Conservation (phyloP, 2,797 vertebrate genomes). For the Helarctos malayanus region DNA sequence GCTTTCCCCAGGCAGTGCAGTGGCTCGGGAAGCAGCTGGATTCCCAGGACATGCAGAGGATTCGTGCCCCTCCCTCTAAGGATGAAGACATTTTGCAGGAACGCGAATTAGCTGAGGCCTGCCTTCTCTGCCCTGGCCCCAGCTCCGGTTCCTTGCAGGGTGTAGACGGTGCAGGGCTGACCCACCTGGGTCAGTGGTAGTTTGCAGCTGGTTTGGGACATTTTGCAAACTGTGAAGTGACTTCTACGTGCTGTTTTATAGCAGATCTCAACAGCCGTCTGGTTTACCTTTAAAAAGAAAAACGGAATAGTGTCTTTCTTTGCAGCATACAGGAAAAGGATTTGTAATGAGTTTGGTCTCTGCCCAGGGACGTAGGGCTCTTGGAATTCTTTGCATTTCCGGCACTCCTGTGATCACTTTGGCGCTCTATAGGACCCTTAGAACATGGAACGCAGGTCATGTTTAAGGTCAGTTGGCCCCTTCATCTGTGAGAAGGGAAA, state of each 20-base stretch:
- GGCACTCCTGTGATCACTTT: accelerated
- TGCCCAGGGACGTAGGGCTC: not conserved
- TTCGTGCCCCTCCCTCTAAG: not conserved
- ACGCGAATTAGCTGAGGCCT: not conserved
- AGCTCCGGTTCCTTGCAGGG: not conserved
- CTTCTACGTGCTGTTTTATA: not conserved
- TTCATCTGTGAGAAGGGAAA: not conserved
- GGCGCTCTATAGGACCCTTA: not conserved
- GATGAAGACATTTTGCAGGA: not conserved
- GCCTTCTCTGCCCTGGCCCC: not conserved
- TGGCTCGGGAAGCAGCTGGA: not conserved
- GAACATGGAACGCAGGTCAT: accelerated
- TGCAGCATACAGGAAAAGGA: not conserved
- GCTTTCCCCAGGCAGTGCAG: accelerated
- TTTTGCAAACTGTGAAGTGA: not conserved
- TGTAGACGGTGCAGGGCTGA: accelerated
- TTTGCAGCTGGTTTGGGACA: accelerated
- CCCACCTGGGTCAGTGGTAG: not conserved
- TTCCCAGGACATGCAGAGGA: not conserved
- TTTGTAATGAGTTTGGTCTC: not conserved
- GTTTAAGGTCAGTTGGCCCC: not conserved
- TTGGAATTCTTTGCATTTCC: not conserved
- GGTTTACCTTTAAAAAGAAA: not conserved
- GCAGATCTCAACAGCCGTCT: not conserved
- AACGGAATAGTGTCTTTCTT: not conserved